Percentiles rank a stretch among this genome's conserved stretches.
These are phyloP conservation scores for Bembecia ichneumoniformis DNA, from an alignment of 2,888 invertebrate genomes.

Conservation along the genomic window DNA sequence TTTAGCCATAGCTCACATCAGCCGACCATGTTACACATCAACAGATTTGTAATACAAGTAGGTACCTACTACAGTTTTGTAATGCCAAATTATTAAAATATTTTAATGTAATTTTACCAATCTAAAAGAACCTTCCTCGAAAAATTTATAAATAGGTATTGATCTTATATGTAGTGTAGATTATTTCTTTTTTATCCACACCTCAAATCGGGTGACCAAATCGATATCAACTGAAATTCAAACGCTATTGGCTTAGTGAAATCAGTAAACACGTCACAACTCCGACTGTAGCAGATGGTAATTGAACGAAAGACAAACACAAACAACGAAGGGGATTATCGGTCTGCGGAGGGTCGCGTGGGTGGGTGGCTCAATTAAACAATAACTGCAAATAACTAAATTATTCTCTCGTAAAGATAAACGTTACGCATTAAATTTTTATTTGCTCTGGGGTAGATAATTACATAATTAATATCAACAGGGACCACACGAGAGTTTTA, in stretches of 20 bases:
- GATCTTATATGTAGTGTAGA: too few relatives aligned
- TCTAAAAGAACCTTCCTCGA: too few relatives aligned
- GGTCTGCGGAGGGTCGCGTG: conserved; percentile 43
- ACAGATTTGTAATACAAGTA: too few relatives aligned
- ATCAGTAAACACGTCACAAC: conserved; percentile 34
- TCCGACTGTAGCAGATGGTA: conserved; percentile 40
- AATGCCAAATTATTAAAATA: too few relatives aligned
- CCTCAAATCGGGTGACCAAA: background rate
- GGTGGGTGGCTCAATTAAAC: conserved; percentile 66
- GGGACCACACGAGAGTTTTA: too few relatives aligned
- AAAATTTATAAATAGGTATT: too few relatives aligned
- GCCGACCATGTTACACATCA: too few relatives aligned
- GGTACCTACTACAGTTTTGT: too few relatives aligned
- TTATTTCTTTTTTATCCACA: too few relatives aligned
- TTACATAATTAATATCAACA: too few relatives aligned
- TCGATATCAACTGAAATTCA: background rate
- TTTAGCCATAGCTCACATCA: too few relatives aligned
- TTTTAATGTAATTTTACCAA: too few relatives aligned
- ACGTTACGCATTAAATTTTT: background rate
- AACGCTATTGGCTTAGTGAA: conserved; percentile 16
- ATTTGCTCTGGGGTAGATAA: background rate
- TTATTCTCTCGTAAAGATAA: conserved; percentile 7
- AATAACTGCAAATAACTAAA: conserved; percentile 55
- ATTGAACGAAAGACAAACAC: conserved; percentile 62
- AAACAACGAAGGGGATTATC: conserved; percentile 34